Conservation (phyloP, 2,888 invertebrate genomes). For the Scaptomyza polygonia region DNA sequence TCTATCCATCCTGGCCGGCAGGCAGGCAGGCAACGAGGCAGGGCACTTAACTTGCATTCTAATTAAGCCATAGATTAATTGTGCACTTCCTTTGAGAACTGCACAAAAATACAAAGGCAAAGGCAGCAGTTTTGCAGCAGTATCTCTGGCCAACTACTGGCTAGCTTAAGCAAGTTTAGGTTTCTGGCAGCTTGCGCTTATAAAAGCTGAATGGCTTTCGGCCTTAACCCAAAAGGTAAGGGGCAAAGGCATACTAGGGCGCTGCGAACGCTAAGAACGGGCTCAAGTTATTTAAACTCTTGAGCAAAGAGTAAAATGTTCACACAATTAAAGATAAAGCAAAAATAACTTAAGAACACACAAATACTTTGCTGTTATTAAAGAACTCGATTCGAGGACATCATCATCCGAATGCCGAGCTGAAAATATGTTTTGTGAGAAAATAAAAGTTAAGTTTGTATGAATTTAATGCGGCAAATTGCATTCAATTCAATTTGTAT, state of each 20-base stretch:
- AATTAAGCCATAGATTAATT: conserved; percentile 62
- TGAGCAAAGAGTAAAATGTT: conserved; percentile 14
- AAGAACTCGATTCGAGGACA: conserved; percentile 14
- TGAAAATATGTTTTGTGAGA: no score
- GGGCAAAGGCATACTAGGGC: conserved; percentile 18
- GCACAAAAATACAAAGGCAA: conserved; percentile 35
- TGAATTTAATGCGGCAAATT: no score
- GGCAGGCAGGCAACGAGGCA: not conserved
- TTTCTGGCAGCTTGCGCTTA: conserved; percentile 28
- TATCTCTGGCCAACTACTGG: not conserved
- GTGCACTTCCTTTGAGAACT: conserved; percentile 51
- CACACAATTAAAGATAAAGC: conserved; percentile 29
- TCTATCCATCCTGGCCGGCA: not conserved
- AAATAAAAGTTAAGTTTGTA: no score
- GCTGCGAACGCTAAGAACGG: conserved; percentile 4
- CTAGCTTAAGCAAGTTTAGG: conserved; percentile 26
- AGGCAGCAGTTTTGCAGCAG: not conserved
- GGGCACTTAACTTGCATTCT: conserved; percentile 55
- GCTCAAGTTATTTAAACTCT: conserved; percentile 42
- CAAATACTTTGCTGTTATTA: conserved; percentile 29
- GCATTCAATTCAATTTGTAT: no score
- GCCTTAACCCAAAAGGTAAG: conserved; percentile 34
- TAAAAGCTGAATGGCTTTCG: conserved; percentile 30
- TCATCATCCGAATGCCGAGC: not conserved
- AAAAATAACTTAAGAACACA: conserved; percentile 28